Evolutionary conservation across 2,113 vertebrate genomes (phyloP).

Genomic region (Patagioenas fasciata): DNA sequence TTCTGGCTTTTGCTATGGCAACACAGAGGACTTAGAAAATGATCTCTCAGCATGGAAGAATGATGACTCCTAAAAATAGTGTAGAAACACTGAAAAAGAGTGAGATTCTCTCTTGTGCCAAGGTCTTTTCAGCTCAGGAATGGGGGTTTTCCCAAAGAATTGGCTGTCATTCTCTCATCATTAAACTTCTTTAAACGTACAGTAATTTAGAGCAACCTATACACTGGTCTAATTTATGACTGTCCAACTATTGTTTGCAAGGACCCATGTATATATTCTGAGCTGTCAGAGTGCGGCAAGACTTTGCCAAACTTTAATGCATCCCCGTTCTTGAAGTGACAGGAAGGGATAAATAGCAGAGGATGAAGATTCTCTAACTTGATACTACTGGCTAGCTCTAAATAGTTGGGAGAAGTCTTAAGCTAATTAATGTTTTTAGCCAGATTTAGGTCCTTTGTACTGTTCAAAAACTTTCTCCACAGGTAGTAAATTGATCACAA

Average conservation of each 20-base stretch:
- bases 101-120: neutral
- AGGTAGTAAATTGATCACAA: slow-evolving; percentile 7
- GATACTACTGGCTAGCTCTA: neutral
- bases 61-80: slow-evolving; percentile 53
- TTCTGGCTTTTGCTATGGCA: slow-evolving; percentile 50
- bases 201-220: slow-evolving; percentile 42
- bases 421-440: neutral
- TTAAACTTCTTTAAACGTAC: neutral
- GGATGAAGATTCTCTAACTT: neutral
- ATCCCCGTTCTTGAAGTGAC: neutral
- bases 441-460: neutral
- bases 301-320: neutral
- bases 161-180: slow-evolving; percentile 35
- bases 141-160: slow-evolving; percentile 3
- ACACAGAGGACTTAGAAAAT: slow-evolving; percentile 54
- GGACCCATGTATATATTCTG: neutral
- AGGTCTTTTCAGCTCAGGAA: slow-evolving; percentile 38
- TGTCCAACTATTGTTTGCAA: neutral
- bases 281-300: neutral
- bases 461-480: neutral
- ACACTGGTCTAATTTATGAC: neutral
- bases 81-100: slow-evolving; percentile 21
- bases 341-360: neutral
- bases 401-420: neutral
- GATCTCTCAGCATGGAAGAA: slow-evolving; percentile 53